A percentile compares a stretch with the other conserved stretches of the same genome.
Evolutionary conservation across 2,797 vertebrate genomes (phyloP).

Genomic region (Loris lydekkerianus): DNA sequence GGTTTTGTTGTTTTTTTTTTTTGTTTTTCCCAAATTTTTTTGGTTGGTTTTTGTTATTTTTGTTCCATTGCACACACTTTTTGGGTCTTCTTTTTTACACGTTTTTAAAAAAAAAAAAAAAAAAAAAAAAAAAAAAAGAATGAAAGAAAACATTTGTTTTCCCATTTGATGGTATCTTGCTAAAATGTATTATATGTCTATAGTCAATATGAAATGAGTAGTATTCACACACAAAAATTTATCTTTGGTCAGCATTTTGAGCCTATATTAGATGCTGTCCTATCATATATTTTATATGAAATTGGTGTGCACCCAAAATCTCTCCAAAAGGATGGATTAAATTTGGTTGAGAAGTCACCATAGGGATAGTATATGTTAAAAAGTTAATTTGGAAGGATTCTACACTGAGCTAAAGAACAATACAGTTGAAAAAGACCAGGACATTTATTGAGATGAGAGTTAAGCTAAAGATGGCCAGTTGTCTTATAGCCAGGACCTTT

Average conservation of each 20-base stretch:
- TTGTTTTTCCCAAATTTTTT: too few species aligned
- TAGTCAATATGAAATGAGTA: background rate
- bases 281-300: background rate
- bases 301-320: background rate
- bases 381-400: conserved; percentile 40
- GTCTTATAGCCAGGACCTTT: conserved; percentile 13
- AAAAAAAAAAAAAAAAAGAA: too few species aligned
- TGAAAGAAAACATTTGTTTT: too few species aligned
- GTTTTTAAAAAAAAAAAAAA: too few species aligned
- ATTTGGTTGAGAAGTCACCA: background rate
- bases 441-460: background rate
- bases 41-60: too few species aligned
- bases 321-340: background rate
- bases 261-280: background rate
- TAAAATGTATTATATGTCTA: conserved; percentile 29
- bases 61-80: too few species aligned
- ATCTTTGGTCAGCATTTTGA: conserved; percentile 27
- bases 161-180: background rate
- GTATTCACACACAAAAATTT: background rate
- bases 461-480: background rate
- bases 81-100: too few species aligned
- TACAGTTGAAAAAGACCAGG: background rate
- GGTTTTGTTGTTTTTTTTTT: too few species aligned
- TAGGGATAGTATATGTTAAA: background rate
- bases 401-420: conserved; percentile 11